A percentile compares a stretch with the other conserved stretches of the same genome.
phyloP scores from a whole-genome alignment of 2,888 invertebrate genomes.

The Nephrotoma guestfalica region DNA sequence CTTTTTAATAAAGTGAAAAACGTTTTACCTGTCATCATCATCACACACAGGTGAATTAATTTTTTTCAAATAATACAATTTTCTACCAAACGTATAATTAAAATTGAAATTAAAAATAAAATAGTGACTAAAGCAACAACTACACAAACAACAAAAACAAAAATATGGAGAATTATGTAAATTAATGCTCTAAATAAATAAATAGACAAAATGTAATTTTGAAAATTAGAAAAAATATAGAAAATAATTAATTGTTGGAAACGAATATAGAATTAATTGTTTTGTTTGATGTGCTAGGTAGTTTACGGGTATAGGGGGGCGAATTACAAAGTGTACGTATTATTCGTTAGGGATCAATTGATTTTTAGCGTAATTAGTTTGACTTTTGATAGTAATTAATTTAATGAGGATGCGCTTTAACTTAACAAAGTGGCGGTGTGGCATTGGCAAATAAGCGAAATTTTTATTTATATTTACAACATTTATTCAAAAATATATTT shows the following conservation, averaged over 20 bases:
- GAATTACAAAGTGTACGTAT: too few species aligned
- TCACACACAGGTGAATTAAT: neutral
- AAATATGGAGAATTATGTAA: neutral
- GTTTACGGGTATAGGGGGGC: too few species aligned
- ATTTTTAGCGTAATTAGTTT: too few species aligned
- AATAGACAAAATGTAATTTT: neutral
- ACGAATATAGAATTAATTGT: neutral
- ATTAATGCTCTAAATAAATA: neutral
- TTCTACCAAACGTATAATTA: neutral
- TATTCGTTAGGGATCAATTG: too few species aligned
- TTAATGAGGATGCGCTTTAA: too few species aligned
- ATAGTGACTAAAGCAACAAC: neutral
- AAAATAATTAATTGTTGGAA: neutral
- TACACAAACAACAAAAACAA: neutral
- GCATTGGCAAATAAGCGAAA: too few species aligned
- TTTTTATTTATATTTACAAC: too few species aligned
- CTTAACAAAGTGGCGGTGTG: too few species aligned
- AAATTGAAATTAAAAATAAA: neutral
- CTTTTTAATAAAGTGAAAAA: neutral
- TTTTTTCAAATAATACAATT: neutral
- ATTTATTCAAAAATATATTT: too few species aligned
- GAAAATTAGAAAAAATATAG: neutral
- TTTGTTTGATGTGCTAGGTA: neutral
- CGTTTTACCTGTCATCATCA: neutral
- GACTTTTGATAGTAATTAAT: too few species aligned